Base-by-base conservation (phyloP, 1,140 invertebrate species). In the Cherax destructor region DNA sequence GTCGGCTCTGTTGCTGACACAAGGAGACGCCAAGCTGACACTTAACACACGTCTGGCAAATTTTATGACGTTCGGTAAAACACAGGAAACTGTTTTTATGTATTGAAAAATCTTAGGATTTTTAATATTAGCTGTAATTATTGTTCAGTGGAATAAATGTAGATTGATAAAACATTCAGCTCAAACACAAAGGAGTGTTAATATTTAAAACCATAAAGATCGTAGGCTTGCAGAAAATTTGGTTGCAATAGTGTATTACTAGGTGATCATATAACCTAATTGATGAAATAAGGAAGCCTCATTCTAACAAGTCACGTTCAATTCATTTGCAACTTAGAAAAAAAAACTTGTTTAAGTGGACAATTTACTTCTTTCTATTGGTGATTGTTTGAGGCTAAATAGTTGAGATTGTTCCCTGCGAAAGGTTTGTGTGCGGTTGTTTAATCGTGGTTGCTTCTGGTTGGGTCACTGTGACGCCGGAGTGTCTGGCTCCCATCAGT, bases 381-480 rank as follows among this genome's bases (percentile, higher is more conserved):
- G 11, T 52, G 24, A 30, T 83, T 83, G 56, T 83, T 83, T 83
- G 80, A 83, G 61, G 56, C 59, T 83, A 49, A 83, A 83, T 83
- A 83, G 61, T 83, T 83, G 52, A 10, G 24, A 61, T 16, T 83
- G 80, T 83, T 83, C 52, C 56, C 2, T 52, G 61, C 52, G 56
- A 47, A 61, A 83, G 52, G 61, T 61, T 83, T 41, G 80, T 61
- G 52, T 61, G 41, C 50, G 80, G 4, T n/a, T 83, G 80, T 83
- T 83, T 83, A 83, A n/a, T 61, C 61, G 61, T 61, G 80, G 30
- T 4, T 4, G 76, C 9, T 41, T 13, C 49, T 78, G 76, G 49
- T 41, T 56, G 52, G 52, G n/a, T n/a, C 80, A 16, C 52, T 61
- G 41, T 61, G 56, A 56, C n/a, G 52, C 80, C 30, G n/a, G 52